phyloP scores from a whole-genome alignment of 2,888 invertebrate species.

The Rutpela maculata region DNA sequence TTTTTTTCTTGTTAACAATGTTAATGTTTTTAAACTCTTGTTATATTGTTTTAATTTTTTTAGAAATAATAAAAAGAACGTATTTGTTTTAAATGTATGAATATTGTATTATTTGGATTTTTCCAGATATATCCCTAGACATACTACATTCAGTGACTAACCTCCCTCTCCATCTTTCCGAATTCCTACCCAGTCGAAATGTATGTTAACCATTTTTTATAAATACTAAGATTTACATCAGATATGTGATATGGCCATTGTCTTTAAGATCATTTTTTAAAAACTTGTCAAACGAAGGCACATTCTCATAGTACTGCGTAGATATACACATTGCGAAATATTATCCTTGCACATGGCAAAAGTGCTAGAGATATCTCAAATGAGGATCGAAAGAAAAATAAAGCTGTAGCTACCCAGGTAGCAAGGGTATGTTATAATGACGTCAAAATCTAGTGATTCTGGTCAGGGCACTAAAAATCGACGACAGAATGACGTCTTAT shows the following conservation, averaged over 20 bases:
- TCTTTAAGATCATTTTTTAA: background rate
- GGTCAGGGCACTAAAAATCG: too few relatives aligned
- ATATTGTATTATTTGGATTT: constrained; percentile 34
- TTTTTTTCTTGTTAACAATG: background rate
- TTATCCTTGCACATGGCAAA: too few relatives aligned
- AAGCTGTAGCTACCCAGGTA: too few relatives aligned
- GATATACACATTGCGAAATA: too few relatives aligned
- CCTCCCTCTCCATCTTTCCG: constrained; percentile 32
- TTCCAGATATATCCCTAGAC: constrained; percentile 70
- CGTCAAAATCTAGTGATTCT: too few relatives aligned
- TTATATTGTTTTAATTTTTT: constrained; percentile 11
- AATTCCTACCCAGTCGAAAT: constrained; percentile 9
- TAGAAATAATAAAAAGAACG: constrained; percentile 12
- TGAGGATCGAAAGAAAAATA: too few relatives aligned
- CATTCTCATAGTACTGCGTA: background rate
- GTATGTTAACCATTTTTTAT: constrained; percentile 14
- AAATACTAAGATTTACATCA: background rate
- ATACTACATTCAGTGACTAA: constrained; percentile 65
- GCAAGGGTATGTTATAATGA: too few relatives aligned
- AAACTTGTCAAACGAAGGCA: background rate
- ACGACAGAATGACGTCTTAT: too few relatives aligned
- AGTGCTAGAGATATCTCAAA: too few relatives aligned
- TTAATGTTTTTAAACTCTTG: background rate
- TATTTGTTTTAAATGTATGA: background rate
- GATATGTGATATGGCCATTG: background rate